Percentiles rank a stretch among this genome's conserved stretches.
Evolutionary conservation across 1,140 invertebrate species (phyloP).

Genomic region (Episyrphus balteatus): DNA sequence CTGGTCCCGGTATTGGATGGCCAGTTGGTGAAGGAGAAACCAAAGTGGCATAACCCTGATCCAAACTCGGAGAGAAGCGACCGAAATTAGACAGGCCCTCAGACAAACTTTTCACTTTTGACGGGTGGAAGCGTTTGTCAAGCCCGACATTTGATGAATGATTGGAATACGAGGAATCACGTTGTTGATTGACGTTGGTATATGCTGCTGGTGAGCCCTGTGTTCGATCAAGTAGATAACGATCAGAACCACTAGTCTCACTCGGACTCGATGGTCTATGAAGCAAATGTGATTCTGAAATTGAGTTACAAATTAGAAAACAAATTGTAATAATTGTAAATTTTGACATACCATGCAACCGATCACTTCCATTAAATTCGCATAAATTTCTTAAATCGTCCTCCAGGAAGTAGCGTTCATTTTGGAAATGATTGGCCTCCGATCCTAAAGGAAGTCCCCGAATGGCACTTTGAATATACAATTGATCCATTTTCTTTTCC

Average conservation of each 20-base stretch:
- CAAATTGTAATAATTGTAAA: too few relatives aligned
- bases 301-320: too few relatives aligned
- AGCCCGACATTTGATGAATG: conserved; percentile 12
- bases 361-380: conserved; percentile 28
- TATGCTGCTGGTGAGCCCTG: conserved; percentile 28
- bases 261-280: conserved; percentile 32
- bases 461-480: conserved; percentile 22
- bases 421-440: conserved; percentile 31
- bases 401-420: conserved; percentile 32
- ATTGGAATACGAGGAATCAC: conserved; percentile 7
- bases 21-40: conserved; percentile 44
- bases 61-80: conserved; percentile 47
- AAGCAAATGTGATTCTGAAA: conserved; percentile 14
- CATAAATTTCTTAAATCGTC: conserved; percentile 13
- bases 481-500: conserved; percentile 34
- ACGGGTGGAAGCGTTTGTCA: conserved; percentile 22
- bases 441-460: conserved; percentile 26
- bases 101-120: conserved; percentile 30
- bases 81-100: conserved; percentile 34
- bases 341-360: conserved; percentile 21
- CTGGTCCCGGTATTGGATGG: conserved; percentile 19
- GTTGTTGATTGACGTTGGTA: conserved; percentile 10
- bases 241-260: conserved; percentile 35
- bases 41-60: conserved; percentile 66
- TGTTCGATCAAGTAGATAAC: conserved; percentile 30